Conservation (phyloP, 2,888 invertebrate genomes). For the Pediacus dermestoides region DNA sequence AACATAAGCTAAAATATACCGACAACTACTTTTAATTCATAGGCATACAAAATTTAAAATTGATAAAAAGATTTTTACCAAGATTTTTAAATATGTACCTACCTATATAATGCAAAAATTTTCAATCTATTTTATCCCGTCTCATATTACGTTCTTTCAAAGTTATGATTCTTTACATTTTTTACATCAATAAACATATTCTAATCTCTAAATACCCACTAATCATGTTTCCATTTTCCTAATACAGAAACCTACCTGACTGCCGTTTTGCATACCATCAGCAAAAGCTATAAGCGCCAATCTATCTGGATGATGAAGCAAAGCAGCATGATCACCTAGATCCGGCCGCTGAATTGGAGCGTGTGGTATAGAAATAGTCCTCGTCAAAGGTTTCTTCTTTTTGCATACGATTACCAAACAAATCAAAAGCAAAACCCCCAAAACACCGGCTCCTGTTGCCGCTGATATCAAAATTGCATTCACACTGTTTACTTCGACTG, state of each 20-base stretch:
- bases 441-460: slow-evolving; percentile 47
- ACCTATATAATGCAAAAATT: too few relatives aligned
- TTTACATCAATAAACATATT: too few relatives aligned
- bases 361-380: slow-evolving; percentile 38
- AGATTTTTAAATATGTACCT: too few relatives aligned
- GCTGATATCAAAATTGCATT: slow-evolving; percentile 42
- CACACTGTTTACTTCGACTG: slow-evolving; percentile 38
- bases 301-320: slow-evolving; percentile 51
- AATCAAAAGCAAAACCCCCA: slow-evolving; percentile 43
- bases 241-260: slow-evolving; percentile 38
- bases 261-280: slow-evolving; percentile 49
- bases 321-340: slow-evolving; percentile 42
- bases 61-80: too few relatives aligned
- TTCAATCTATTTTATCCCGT: too few relatives aligned
- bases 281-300: slow-evolving; percentile 55
- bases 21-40: too few relatives aligned
- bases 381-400: slow-evolving; percentile 39
- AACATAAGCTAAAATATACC: too few relatives aligned
- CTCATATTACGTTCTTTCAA: too few relatives aligned
- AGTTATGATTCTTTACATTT: neutral
- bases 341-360: slow-evolving; percentile 36
- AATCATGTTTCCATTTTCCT: neutral
- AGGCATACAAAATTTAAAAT: too few relatives aligned
- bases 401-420: slow-evolving; percentile 45
- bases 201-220: neutral